Percentiles rank a stretch among this genome's conserved stretches.
These are phyloP conservation scores for Atrichornis clamosus DNA, from an alignment of 2,113 vertebrate genomes.

Conservation along the genomic window DNA sequence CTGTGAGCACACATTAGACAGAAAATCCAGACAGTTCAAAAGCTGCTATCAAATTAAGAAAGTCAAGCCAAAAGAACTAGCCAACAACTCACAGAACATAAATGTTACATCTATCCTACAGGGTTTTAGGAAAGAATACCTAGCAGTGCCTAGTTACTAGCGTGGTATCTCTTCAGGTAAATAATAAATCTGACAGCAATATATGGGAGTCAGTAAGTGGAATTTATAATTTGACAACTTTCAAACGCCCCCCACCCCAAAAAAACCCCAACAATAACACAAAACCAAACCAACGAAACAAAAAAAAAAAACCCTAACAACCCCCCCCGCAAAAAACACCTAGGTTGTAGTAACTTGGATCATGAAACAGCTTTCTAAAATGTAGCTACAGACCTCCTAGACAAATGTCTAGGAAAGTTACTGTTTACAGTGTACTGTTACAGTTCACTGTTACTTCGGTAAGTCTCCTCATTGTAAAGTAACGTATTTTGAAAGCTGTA, in stretches of 20 bases:
- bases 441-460: not conserved
- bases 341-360: not conserved
- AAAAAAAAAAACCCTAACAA: not conserved
- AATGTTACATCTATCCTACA: not conserved
- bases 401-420: not conserved
- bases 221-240: not conserved
- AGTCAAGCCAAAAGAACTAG: not conserved
- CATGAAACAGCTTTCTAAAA: not conserved
- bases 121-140: not conserved
- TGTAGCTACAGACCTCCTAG: not conserved
- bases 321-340: rapidly evolving
- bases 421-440: not conserved
- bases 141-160: not conserved
- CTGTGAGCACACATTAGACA: rapidly evolving
- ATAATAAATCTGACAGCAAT: not conserved
- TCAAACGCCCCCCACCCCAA: not conserved
- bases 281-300: rapidly evolving
- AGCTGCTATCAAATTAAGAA: not conserved
- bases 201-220: not conserved
- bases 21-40: not conserved
- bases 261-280: not conserved
- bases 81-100: not conserved
- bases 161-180: not conserved
- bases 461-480: not conserved
- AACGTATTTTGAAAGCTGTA: not conserved